Conservation (phyloP, 2,113 vertebrate genomes). For the Eubucco bourcierii region DNA sequence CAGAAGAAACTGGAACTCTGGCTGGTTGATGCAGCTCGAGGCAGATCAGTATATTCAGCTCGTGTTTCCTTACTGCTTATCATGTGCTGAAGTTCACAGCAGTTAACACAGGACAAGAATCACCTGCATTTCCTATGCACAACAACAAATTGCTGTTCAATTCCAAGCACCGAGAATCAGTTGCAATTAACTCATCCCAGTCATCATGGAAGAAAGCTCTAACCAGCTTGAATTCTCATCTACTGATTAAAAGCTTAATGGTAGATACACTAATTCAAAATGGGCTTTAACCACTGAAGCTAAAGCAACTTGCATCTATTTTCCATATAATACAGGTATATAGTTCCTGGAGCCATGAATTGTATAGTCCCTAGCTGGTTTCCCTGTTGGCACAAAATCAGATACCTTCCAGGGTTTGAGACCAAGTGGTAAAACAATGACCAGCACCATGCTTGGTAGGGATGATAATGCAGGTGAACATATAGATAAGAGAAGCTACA, state of each 20-base stretch:
- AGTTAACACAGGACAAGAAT: neutral
- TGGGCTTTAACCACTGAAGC: neutral
- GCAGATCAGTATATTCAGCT: neutral
- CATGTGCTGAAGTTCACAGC: neutral
- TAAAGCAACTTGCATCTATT: neutral
- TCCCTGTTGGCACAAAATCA: neutral
- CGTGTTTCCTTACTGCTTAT: neutral
- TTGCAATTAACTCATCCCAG: neutral
- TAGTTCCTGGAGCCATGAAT: neutral
- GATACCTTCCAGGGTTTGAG: neutral
- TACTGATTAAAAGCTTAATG: conserved; percentile 20
- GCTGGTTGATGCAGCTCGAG: neutral
- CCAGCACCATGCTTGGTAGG: neutral
- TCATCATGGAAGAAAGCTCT: neutral
- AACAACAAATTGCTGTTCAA: neutral
- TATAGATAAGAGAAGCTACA: neutral
- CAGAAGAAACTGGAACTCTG: neutral
- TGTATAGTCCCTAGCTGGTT: neutral
- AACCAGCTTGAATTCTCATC: neutral
- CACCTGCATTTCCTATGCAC: neutral
- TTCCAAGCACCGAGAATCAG: neutral
- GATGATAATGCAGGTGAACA: neutral
- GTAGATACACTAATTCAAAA: neutral
- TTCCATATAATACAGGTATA: too few species aligned
- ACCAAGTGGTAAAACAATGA: neutral